phyloP scores from a whole-genome alignment of 1,140 invertebrate species.

The Sycobia sp. region DNA sequence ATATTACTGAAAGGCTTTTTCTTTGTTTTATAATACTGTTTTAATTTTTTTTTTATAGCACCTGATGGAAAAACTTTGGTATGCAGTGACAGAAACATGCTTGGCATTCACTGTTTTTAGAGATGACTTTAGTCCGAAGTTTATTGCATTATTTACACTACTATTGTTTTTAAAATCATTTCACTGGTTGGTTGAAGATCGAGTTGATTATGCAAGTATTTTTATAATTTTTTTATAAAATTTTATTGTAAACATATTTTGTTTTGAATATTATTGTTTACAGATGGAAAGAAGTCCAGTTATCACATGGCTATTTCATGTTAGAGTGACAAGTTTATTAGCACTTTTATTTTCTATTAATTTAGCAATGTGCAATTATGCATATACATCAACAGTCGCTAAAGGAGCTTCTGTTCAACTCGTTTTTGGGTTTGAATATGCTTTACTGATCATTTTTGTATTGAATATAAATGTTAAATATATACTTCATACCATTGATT shows the following conservation, averaged over 20 bases:
- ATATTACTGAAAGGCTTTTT: constrained; percentile 3
- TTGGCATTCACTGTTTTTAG: constrained; percentile 98
- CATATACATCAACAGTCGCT: constrained; percentile 91
- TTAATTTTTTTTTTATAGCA: constrained; percentile 73
- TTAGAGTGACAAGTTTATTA: constrained; percentile 87
- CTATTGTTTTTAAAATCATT: constrained; percentile 98
- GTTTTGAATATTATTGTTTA: constrained; percentile 50
- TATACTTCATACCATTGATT: constrained; percentile 89
- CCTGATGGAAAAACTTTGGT: constrained; percentile 97
- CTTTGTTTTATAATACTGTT: background rate
- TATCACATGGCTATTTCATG: constrained; percentile 93
- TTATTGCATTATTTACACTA: constrained; percentile 96
- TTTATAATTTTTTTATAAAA: background rate
- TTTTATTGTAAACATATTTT: background rate
- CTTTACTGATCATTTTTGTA: constrained; percentile 93
- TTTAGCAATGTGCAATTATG: constrained; percentile 88
- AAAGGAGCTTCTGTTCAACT: constrained; percentile 97
- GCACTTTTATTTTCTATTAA: constrained; percentile 82
- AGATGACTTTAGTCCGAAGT: constrained; percentile 98
- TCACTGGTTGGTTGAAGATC: constrained; percentile 98
- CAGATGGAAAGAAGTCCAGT: constrained; percentile 99
- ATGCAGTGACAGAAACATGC: constrained; percentile 98
- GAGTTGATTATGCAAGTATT: constrained; percentile 95
- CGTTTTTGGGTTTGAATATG: constrained; percentile 99
- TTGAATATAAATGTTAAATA: constrained; percentile 96